Base-by-base conservation (phyloP, 2,888 invertebrate species). In the Orthosia incerta region DNA sequence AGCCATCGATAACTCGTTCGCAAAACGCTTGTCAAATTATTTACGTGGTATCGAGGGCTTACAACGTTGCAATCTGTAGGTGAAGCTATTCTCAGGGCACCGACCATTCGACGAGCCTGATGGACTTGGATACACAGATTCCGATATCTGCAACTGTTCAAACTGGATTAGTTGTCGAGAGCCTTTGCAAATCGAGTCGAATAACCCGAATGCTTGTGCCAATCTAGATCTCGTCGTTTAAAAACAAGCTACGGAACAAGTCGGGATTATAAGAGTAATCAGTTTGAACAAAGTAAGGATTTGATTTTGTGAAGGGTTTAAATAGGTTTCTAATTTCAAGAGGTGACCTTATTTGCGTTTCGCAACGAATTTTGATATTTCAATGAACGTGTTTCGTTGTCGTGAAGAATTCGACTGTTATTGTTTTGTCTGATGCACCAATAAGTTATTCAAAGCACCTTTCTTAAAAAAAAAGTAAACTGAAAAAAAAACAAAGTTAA, bases 81-180 rank as follows among this genome's bases (percentile, higher is more conserved):
- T 88, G 89, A 85, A 87, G 84, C 89, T 86, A 89, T 90, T 90
- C 89, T 88, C 86, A 83, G 82, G 80, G 82, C 84, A 80, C 79
- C 76, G 79, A 73, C 82, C 68, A 86, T 82, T 82, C 84, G 85
- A 86, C 85, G 88, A 86, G 86, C 82, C 87, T 87, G 89, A 88
- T 90, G 76, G 88, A 87, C 88, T 88, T 86, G 85, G 83, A 89
- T 90, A 90, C 89, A 91, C 88, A 88, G 86, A 89, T 89, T 88
- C 87, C 89, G 77, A 86, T 86, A 86, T 87, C 87, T 88, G 88
- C 76, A 88, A 83, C 85, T 87, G 85, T 88, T 89, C 89, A 89
- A 92, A 91, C 86, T 86, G 87, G 87, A 91, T 91, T 90, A 90
- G 88, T 89, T 89, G 84, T 83, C 83, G 81, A 90, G 86, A 86